Conservation (phyloP, 2,888 invertebrate genomes). For the Dynastes tityus region DNA sequence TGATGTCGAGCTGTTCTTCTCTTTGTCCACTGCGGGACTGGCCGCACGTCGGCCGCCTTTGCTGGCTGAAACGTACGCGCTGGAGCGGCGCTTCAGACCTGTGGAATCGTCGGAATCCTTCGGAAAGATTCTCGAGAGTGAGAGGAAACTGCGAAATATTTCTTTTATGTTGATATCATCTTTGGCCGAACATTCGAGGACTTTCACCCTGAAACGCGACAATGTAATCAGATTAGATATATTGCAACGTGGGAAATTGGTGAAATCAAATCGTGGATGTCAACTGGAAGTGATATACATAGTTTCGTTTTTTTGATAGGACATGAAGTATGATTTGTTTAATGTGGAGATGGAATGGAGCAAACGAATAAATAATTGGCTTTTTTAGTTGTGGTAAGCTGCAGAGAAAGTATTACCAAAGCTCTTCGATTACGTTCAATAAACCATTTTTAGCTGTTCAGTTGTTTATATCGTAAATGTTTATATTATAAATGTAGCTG, state of each 20-base stretch:
- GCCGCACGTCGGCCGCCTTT: conserved; percentile 68
- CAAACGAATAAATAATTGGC: too few relatives aligned
- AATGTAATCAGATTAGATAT: conserved; percentile 6
- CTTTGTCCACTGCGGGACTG: conserved; percentile 68
- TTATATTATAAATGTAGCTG: too few relatives aligned
- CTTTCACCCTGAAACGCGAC: conserved; percentile 75
- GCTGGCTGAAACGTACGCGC: conserved; percentile 79
- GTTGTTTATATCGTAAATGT: too few relatives aligned
- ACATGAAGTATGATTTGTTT: too few relatives aligned
- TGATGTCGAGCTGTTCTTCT: conserved; percentile 59
- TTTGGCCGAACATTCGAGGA: conserved; percentile 85
- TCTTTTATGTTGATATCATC: conserved; percentile 86
- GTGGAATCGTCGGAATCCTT: conserved; percentile 74
- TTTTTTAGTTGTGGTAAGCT: too few relatives aligned
- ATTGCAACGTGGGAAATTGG: not conserved
- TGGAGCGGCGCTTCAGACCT: conserved; percentile 81
- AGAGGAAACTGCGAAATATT: conserved; percentile 85
- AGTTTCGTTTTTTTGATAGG: too few relatives aligned
- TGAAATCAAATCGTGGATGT: too few relatives aligned
- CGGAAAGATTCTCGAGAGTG: conserved; percentile 82
- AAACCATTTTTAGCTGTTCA: too few relatives aligned
- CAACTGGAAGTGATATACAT: too few relatives aligned
- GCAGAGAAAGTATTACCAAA: too few relatives aligned
- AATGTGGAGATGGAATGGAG: too few relatives aligned
- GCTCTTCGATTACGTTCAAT: too few relatives aligned